Conservation (phyloP, 2,113 vertebrate genomes). For the Elephantulus edwardii region DNA sequence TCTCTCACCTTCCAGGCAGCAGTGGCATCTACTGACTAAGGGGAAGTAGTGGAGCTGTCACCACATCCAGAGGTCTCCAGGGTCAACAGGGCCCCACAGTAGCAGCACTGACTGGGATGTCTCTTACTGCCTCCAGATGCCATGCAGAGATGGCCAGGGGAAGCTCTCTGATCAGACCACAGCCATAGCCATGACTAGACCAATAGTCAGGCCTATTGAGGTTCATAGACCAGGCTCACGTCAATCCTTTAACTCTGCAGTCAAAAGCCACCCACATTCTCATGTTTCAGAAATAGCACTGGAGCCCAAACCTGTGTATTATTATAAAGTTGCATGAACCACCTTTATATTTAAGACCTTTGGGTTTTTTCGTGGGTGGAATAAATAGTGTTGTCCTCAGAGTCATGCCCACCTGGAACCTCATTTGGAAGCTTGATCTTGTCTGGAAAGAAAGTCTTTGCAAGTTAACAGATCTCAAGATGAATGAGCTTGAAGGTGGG, state of each 20-base stretch:
- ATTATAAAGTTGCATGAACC: background rate
- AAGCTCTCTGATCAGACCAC: background rate
- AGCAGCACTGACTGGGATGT: background rate
- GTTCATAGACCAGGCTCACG: background rate
- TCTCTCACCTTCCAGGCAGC: background rate
- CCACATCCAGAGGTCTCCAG: background rate
- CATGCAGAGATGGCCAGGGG: background rate
- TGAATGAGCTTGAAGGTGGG: background rate
- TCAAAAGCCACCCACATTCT: background rate
- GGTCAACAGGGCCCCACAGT: background rate
- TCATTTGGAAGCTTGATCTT: background rate
- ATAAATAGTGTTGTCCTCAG: background rate
- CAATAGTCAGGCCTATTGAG: background rate
- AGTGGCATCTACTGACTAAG: background rate
- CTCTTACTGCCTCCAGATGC: background rate
- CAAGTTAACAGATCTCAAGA: background rate
- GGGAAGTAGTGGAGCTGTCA: background rate
- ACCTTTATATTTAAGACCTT: background rate
- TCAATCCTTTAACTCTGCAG: background rate
- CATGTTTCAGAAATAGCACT: background rate
- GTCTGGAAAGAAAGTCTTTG: background rate
- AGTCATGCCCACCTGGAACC: background rate
- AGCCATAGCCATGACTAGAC: background rate
- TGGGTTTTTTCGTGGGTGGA: background rate
- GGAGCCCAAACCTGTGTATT: background rate